A percentile compares a stretch with the other conserved stretches of the same genome.
phyloP scores from a whole-genome alignment of 2,888 invertebrate species.

The Cheilosia impressa region DNA sequence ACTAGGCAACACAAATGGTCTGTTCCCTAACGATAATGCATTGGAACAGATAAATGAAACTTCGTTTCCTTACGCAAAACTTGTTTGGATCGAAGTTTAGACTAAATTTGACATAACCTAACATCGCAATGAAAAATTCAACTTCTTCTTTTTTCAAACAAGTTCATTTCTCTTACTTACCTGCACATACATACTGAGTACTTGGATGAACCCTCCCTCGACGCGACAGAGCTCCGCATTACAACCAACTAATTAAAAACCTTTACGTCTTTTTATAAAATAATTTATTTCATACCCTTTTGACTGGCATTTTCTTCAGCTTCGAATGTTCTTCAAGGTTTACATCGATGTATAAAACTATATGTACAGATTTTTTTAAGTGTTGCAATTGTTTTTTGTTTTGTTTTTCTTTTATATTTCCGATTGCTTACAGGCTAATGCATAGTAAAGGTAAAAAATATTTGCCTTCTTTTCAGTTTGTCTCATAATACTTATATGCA shows the following conservation, averaged over 20 bases:
- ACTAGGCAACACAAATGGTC: no score
- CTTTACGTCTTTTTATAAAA: slow-evolving; percentile 57
- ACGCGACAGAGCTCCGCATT: no score
- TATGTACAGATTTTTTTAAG: slow-evolving; percentile 54
- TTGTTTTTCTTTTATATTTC: slow-evolving; percentile 22
- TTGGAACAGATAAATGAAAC: no score
- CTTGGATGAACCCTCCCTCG: no score
- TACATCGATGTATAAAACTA: slow-evolving; percentile 70
- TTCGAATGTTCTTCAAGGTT: slow-evolving; percentile 35
- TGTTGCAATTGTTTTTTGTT: slow-evolving; percentile 18
- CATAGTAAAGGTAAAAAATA: slow-evolving; percentile 65
- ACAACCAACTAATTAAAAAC: background rate
- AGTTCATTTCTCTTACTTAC: no score
- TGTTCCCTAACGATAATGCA: no score
- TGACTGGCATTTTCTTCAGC: slow-evolving; percentile 41
- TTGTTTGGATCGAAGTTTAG: no score
- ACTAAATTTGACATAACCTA: no score
- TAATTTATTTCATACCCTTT: slow-evolving; percentile 65
- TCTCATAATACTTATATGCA: slow-evolving; percentile 61
- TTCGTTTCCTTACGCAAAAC: no score
- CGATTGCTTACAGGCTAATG: slow-evolving; percentile 49
- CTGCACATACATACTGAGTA: no score
- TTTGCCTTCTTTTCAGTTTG: slow-evolving; percentile 38
- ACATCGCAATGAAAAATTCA: no score
- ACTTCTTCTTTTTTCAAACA: no score